Evolutionary conservation across 1,140 invertebrate genomes (phyloP).

Genomic region (Rhynchophorus ferrugineus): DNA sequence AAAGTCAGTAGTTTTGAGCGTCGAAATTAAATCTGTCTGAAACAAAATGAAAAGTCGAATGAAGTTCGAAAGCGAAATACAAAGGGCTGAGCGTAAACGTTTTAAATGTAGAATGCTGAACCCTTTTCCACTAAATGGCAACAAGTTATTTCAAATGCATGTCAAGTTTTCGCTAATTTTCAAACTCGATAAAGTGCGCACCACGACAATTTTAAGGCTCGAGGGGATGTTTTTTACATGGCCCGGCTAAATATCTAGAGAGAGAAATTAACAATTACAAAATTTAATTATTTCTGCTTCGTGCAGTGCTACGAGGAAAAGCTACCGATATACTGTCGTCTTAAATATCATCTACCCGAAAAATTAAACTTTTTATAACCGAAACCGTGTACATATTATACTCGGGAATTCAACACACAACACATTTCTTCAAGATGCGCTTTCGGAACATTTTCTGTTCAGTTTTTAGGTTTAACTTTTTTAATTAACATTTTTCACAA

Average conservation of each 20-base stretch:
- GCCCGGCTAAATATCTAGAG: slow-evolving; percentile 21
- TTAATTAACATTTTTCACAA: no score
- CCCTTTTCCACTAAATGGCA: slow-evolving; percentile 24
- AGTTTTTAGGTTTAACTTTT: no score
- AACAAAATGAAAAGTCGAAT: slow-evolving; percentile 17
- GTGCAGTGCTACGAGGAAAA: background rate
- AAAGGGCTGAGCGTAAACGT: slow-evolving; percentile 17
- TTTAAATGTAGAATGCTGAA: slow-evolving; percentile 18
- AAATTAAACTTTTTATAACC: background rate
- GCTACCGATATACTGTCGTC: background rate
- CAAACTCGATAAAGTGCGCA: slow-evolving; percentile 27
- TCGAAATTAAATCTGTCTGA: no score
- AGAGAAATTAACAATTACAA: slow-evolving; percentile 32
- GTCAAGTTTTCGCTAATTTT: slow-evolving; percentile 30
- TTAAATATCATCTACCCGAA: background rate
- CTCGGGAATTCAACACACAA: no score
- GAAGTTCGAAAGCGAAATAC: slow-evolving; percentile 13
- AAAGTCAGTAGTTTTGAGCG: no score
- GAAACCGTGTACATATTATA: no score
- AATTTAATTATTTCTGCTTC: slow-evolving; percentile 26
- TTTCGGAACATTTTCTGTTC: no score
- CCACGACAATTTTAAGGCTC: slow-evolving; percentile 23
- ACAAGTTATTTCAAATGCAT: slow-evolving; percentile 31
- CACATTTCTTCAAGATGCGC: no score
- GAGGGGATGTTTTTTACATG: slow-evolving; percentile 24